Percentiles rank a stretch among this genome's conserved stretches.
phyloP scores from a whole-genome alignment of 2,113 vertebrate species.

The Connochaetes taurinus region DNA sequence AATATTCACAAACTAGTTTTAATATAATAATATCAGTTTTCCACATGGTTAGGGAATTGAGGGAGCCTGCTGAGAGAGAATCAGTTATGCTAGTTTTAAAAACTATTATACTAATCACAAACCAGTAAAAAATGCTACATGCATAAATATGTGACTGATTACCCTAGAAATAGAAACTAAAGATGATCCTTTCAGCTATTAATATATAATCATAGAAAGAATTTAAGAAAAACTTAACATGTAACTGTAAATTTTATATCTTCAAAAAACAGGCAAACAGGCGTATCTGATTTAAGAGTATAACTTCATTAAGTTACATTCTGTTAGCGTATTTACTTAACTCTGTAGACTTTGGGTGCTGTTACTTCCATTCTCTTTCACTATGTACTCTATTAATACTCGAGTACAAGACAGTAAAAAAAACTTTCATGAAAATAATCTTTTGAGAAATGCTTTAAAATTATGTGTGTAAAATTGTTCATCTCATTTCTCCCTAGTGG shows the following conservation, averaged over 20 bases:
- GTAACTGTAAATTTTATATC: background rate
- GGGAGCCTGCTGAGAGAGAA: background rate
- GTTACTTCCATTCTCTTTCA: background rate
- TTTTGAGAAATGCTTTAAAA: slow-evolving; percentile 22
- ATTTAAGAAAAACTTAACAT: background rate
- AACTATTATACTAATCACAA: background rate
- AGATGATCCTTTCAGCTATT: background rate
- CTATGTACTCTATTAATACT: background rate
- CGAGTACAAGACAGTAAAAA: background rate
- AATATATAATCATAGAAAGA: slow-evolving; percentile 1
- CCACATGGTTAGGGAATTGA: background rate
- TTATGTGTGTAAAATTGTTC: background rate
- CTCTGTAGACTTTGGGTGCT: background rate
- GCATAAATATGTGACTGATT: background rate
- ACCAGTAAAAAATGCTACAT: background rate
- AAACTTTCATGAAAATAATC: background rate
- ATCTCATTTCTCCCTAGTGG: slow-evolving; percentile 83
- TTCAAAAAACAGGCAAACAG: background rate
- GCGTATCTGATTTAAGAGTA: background rate
- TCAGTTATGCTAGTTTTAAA: slow-evolving; percentile 7
- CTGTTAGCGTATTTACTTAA: background rate
- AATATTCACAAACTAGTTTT: background rate
- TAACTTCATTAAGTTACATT: background rate
- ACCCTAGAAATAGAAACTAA: background rate
- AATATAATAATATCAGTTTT: background rate